A percentile compares a stretch with the other conserved stretches of the same genome.
These are phyloP conservation scores for Apoda limacodes DNA, from an alignment of 2,888 invertebrate species.

Conservation along the genomic window DNA sequence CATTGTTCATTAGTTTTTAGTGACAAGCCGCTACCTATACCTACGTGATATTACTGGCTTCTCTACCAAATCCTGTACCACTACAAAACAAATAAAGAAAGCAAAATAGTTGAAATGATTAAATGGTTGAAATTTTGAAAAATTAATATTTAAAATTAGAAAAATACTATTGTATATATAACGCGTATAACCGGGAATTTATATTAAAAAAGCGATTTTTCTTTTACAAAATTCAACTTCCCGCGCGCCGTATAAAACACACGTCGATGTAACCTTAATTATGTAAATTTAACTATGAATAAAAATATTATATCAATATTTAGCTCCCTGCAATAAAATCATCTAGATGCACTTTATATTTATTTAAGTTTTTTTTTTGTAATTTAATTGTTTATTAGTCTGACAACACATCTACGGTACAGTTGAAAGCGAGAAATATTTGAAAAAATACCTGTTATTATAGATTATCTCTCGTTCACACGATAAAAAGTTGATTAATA, in stretches of 20 bases:
- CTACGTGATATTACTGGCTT: conserved; percentile 20
- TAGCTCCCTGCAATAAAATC: conserved; percentile 64
- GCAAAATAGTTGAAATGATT: no score
- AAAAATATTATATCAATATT: conserved; percentile 64
- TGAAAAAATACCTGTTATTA: conserved; percentile 68
- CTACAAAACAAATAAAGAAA: no score
- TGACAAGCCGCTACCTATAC: no score
- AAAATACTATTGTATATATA: no score
- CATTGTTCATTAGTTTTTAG: no score
- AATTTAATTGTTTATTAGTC: conserved; percentile 58
- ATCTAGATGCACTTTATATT: conserved; percentile 55
- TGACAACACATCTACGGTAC: conserved; percentile 70
- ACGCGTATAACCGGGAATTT: no score
- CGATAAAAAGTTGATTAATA: conserved; percentile 65
- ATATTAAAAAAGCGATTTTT: conserved; percentile 35
- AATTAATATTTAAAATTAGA: no score
- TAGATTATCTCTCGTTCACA: conserved; percentile 67
- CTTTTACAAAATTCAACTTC: conserved; percentile 42
- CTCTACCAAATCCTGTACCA: conserved; percentile 23
- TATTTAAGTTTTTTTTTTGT: conserved; percentile 61
- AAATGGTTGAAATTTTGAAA: no score
- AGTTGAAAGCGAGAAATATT: conserved; percentile 69
- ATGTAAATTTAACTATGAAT: conserved; percentile 63
- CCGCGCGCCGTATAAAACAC: conserved; percentile 39
- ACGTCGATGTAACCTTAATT: conserved; percentile 51